Evolutionary conservation across 2,797 vertebrate species (phyloP), one percentile per base, ranked within the genome.

Genomic region (Gambelia wislizenii): DNA sequence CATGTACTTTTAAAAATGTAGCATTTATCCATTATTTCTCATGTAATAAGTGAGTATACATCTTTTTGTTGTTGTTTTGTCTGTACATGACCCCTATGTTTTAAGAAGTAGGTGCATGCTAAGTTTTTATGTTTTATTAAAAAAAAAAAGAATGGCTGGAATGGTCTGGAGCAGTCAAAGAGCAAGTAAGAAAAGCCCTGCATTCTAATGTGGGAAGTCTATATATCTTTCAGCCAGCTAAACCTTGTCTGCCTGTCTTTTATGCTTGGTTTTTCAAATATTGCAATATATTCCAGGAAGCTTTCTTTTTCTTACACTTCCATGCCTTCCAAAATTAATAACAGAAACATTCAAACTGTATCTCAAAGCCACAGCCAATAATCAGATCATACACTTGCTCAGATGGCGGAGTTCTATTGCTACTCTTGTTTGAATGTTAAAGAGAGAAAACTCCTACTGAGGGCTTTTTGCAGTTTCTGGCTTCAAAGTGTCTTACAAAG

Each of bases 281-380:
- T 76, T 91, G 91, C 49, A 75, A 64, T 81, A 91, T 93, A 89
- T 82, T 94, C 92, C 92, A 89, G 87, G 86, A 82, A 74, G 85
- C 75, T 94, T 95, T 92, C 91, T 95, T 94, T 94, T 90, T 88
- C 92, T 94, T 93, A 93, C 83, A 61, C 64, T 88, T 92, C 92
- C 93, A 92, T 94, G 78, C 91, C 90, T 94, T 92, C 90, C 89
- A 87, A 95, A 96, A 95, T 94, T 93, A 94, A 84, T 93, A 94
- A 83, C 90, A 94, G 91, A 90, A 92, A 92, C 95, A 94, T 89
- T 89, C 86, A 92, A 93, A 91, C 59, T 91, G 54, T 92, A 79
- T 94, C 91, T 92, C 91, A 90, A 91, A 89, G 86, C 90, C 89
- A 54, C 90, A 92, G 86, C 93, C 90, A 94, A 93, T 95, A 95